phyloP scores from a whole-genome alignment of 2,888 invertebrate genomes.

The Apamea crenata region DNA sequence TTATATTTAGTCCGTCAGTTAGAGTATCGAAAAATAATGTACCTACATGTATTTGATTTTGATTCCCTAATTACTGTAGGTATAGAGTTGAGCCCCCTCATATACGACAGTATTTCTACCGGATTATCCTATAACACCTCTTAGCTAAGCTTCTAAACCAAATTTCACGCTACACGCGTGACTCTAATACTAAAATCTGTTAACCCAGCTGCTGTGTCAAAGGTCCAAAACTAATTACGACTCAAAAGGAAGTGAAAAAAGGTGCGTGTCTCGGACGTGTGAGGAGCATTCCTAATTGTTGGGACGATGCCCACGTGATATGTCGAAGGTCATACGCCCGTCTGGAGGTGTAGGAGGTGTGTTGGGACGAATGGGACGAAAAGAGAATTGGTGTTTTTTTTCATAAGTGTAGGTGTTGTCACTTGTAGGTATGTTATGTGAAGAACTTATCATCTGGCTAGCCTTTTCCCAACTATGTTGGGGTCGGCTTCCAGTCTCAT shows the following conservation, averaged over 20 bases:
- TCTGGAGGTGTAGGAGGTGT: slow-evolving; percentile 16
- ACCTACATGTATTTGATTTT: no score
- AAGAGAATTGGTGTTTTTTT: neutral
- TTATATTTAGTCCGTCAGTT: no score
- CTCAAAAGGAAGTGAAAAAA: slow-evolving; percentile 47
- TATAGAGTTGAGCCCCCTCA: no score
- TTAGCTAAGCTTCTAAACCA: neutral
- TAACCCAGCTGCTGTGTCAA: slow-evolving; percentile 20
- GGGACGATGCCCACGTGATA: slow-evolving; percentile 18
- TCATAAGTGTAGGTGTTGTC: neutral
- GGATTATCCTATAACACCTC: neutral
- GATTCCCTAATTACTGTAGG: no score
- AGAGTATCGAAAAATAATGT: no score
- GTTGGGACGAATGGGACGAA: neutral
- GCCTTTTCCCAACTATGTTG: no score
- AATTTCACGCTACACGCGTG: slow-evolving; percentile 6
- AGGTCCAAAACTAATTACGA: slow-evolving; percentile 52
- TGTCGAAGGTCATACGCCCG: slow-evolving; percentile 25
- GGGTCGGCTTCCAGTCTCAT: no score
- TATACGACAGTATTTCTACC: no score
- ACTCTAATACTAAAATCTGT: slow-evolving; percentile 7
- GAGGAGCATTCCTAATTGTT: slow-evolving; percentile 38
- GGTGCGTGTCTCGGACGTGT: slow-evolving; percentile 22
- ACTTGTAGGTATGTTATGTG: neutral
- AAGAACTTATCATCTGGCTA: no score